A percentile compares a stretch with the other conserved stretches of the same genome.
Evolutionary conservation across 2,113 vertebrate species (phyloP).

Genomic region (Fulica atra): DNA sequence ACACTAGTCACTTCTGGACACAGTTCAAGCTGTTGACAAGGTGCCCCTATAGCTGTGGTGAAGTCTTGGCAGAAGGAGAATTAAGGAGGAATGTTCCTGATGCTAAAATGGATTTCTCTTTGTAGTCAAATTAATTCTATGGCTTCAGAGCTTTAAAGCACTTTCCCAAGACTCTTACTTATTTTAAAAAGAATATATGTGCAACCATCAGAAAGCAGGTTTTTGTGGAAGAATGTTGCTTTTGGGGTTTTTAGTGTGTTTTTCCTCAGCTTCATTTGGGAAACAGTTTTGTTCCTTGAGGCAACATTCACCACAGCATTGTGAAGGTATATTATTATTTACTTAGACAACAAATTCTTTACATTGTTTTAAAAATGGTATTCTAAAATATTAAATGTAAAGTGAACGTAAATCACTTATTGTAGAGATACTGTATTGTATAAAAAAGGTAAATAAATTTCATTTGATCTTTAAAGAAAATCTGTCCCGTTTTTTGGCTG

Average conservation of each 20-base stretch:
- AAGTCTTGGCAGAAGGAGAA: not conserved
- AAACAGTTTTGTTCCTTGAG: not conserved
- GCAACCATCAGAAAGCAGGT: not conserved
- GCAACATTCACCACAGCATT: not conserved
- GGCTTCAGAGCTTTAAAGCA: not conserved
- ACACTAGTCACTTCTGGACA: not conserved
- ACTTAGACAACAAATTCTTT: not conserved
- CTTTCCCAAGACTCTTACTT: not conserved
- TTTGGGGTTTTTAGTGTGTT: not conserved
- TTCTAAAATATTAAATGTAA: not conserved
- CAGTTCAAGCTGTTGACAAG: not conserved
- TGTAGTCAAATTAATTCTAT: not conserved
- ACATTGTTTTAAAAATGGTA: not conserved
- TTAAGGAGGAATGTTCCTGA: not conserved
- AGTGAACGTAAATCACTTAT: not conserved
- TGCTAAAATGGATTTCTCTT: slow-evolving; percentile 5
- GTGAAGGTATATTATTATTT: not conserved
- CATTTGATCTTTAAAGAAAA: not conserved
- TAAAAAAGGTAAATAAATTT: not conserved
- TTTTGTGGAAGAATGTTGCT: not conserved
- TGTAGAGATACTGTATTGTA: not conserved
- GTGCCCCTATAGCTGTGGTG: not conserved
- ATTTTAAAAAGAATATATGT: not conserved
- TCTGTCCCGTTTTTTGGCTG: too few species aligned
- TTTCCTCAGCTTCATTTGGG: not conserved